Percentiles rank a stretch among this genome's conserved stretches.
phyloP scores from a whole-genome alignment of 2,113 vertebrate species.

The Castor canadensis region DNA sequence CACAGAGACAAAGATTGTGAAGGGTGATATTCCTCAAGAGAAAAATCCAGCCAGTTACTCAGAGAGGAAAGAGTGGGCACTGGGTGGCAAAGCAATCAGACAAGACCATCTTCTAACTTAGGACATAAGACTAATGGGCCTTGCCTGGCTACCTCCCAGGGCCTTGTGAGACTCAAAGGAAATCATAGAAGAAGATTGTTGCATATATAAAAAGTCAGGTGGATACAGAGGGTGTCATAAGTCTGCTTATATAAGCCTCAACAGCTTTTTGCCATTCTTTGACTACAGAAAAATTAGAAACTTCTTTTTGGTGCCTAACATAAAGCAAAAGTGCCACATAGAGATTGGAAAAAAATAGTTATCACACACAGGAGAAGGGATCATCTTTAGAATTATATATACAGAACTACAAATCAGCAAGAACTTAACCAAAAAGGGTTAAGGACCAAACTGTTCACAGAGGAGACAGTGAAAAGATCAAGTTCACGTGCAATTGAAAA shows the following conservation, averaged over 20 bases:
- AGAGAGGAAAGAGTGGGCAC: neutral
- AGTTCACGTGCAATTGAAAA: neutral
- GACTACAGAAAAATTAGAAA: neutral
- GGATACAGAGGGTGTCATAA: neutral
- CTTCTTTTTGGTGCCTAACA: neutral
- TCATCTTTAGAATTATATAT: neutral
- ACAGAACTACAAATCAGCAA: neutral
- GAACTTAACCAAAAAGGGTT: neutral
- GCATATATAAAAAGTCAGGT: neutral
- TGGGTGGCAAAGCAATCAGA: rapidly evolving
- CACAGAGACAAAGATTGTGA: neutral
- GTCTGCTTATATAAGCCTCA: neutral
- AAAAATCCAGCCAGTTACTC: neutral
- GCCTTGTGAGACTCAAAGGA: neutral
- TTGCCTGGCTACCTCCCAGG: neutral
- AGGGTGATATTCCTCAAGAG: neutral
- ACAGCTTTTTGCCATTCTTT: neutral
- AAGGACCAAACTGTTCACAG: neutral
- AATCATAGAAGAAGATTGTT: neutral
- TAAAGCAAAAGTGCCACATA: neutral
- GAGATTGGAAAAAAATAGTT: neutral
- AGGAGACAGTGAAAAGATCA: neutral
- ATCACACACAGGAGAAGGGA: neutral
- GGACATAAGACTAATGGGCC: rapidly evolving
- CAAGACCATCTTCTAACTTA: neutral